phyloP scores from a whole-genome alignment of 1,140 invertebrate species.

The Zaprionus capensis region DNA sequence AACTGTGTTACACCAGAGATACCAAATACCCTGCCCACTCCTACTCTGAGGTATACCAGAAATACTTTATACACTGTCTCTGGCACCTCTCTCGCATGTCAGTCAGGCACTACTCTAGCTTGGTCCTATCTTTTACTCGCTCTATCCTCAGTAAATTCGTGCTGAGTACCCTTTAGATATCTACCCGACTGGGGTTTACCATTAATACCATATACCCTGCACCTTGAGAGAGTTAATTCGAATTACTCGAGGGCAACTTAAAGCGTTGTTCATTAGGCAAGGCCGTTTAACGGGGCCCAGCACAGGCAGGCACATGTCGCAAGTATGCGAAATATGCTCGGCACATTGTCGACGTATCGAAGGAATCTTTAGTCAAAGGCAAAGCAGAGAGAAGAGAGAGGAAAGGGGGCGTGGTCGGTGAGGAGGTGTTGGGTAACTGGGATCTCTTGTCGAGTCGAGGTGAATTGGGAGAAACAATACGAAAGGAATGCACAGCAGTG shows the following conservation, averaged over 20 bases:
- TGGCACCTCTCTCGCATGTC: too few species aligned
- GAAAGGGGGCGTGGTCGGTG: not conserved
- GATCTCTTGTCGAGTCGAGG: constrained; percentile 4
- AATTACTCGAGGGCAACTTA: not conserved
- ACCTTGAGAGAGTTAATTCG: not conserved
- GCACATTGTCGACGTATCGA: constrained; percentile 18
- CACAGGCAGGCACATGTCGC: not conserved
- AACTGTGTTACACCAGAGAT: too few species aligned
- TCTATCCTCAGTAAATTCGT: too few species aligned
- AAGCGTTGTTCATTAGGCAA: constrained; percentile 33
- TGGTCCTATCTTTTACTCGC: too few species aligned
- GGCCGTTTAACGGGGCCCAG: constrained; percentile 20
- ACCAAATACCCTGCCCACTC: too few species aligned
- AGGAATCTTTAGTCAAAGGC: constrained; percentile 13
- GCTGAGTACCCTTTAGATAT: too few species aligned
- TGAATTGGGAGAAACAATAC: constrained; percentile 71
- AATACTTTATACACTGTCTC: too few species aligned
- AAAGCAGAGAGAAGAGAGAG: not conserved
- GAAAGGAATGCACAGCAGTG: constrained; percentile 66
- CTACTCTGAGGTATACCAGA: too few species aligned
- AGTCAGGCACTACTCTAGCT: too few species aligned
- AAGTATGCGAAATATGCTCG: constrained; percentile 33
- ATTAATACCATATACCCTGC: not conserved
- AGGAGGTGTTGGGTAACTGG: too few species aligned
- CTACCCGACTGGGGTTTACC: too few species aligned